Evolutionary conservation across 1,140 invertebrate genomes (phyloP), one percentile per base, ranked within the genome.

Genomic region (Procambarus virginalis): DNA sequence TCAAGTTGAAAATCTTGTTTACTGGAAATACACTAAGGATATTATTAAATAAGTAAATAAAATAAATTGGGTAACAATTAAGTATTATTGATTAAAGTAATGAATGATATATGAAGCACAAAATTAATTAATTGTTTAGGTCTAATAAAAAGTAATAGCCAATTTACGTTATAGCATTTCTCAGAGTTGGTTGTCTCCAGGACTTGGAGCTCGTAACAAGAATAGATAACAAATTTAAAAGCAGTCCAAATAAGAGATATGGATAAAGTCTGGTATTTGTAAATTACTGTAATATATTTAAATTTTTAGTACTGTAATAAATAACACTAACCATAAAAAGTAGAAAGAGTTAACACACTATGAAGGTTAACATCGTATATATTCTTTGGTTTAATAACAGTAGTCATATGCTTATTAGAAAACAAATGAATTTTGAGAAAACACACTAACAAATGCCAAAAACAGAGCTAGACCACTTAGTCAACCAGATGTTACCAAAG

Each of bases 341-440:
- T 17, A 14, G 20, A 68, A 17, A 4, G 12, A 20, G 64, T 3
- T 73, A 73, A 34, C 34, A 73, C 22, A 34, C n/a, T 73, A 4
- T n/a, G 6, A 2, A 73, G 68, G n/a, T 4, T 73, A 73, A 73
- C 68, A 73, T 73, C 17, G 34, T 3, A 34, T 73, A 34, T 34
- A 17, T 73, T 73, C 68, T 73, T 73, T 73, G 68, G 68, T 73
- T 73, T 8, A 73, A 73, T 73, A 73, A 4, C 68, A 73, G 8
- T 34, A 22, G 68, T 73, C 68, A 3, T 73, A 73, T 73, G 5
- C 17, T 17, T 73, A 22, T 34, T 9, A 34, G 6, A 73, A 73
- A 34, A 4, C 22, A 73, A 73, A 55, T 55, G 51, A 55, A 55
- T 55, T 9, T 12, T 55, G 51, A 55, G 51, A 55, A 55, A 12